Conservation (phyloP, 2,797 vertebrate species). For the Hyperoplus immaculatus region DNA sequence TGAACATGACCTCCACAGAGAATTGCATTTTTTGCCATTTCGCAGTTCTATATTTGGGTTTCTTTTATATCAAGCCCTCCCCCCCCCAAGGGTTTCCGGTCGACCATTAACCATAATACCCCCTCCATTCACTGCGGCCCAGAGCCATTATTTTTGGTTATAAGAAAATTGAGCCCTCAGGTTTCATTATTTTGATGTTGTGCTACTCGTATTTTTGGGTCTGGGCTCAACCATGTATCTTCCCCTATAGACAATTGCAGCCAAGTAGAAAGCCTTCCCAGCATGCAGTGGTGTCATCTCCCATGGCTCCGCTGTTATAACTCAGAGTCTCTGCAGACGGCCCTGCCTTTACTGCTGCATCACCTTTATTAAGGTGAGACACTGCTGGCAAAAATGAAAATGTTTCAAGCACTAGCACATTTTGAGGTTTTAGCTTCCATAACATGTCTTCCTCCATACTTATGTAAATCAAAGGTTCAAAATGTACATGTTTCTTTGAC, state of each 20-base stretch:
- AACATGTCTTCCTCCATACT: too few species aligned
- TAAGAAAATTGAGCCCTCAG: slow-evolving; percentile 45
- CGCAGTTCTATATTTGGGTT: slow-evolving; percentile 14
- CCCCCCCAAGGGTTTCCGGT: neutral
- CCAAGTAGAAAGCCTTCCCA: slow-evolving; percentile 60
- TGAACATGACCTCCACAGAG: slow-evolving; percentile 13
- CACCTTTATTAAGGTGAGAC: slow-evolving; percentile 60
- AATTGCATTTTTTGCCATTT: neutral
- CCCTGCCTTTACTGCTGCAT: slow-evolving; percentile 61
- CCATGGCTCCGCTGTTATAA: slow-evolving; percentile 66
- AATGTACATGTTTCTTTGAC: too few species aligned
- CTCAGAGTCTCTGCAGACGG: slow-evolving; percentile 63
- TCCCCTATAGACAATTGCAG: slow-evolving; percentile 56
- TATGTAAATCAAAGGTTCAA: too few species aligned
- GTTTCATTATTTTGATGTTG: slow-evolving; percentile 70
- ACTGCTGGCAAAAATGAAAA: too few species aligned
- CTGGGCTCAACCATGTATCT: slow-evolving; percentile 60
- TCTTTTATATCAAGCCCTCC: slow-evolving; percentile 19
- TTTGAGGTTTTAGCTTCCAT: too few species aligned
- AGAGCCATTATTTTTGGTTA: slow-evolving; percentile 55
- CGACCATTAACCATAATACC: slow-evolving; percentile 10
- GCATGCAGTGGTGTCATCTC: slow-evolving; percentile 56
- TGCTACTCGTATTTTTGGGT: slow-evolving; percentile 64
- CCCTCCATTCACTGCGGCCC: neutral
- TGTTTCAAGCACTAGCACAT: too few species aligned